Evolutionary conservation across 2,797 vertebrate species (phyloP).

Genomic region (Podarcis lilfordi): DNA sequence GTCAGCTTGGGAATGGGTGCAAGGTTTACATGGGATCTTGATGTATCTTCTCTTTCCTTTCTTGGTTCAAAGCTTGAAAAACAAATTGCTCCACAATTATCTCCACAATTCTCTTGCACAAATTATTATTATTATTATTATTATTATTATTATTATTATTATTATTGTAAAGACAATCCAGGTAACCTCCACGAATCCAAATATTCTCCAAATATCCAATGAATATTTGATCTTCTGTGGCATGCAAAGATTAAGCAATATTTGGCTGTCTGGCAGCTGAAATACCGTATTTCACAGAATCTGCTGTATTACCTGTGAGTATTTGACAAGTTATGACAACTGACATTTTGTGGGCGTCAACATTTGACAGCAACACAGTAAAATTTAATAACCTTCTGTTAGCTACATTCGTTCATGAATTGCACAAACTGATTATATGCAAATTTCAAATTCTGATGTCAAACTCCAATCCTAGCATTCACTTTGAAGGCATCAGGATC

Average conservation of each 20-base stretch:
- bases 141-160: background rate
- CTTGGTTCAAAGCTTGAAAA: too few relatives aligned
- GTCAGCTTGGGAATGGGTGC: too few relatives aligned
- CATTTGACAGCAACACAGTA: background rate
- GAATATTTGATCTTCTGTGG: background rate
- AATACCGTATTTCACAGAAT: background rate
- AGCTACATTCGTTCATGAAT: background rate
- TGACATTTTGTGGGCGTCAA: background rate
- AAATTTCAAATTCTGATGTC: background rate
- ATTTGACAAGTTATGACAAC: background rate
- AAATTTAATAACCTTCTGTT: background rate
- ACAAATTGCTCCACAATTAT: too few relatives aligned
- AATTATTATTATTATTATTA: background rate
- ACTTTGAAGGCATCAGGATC: background rate
- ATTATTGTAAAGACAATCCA: background rate
- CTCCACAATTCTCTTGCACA: too few relatives aligned
- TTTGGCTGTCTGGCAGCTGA: background rate
- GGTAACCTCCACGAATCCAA: background rate
- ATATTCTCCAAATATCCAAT: background rate
- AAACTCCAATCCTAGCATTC: background rate
- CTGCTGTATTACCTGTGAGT: background rate
- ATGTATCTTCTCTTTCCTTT: too few relatives aligned
- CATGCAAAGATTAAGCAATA: background rate
- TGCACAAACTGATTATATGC: background rate
- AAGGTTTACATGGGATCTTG: too few relatives aligned